A percentile compares a stretch with the other conserved stretches of the same genome.
Evolutionary conservation across 2,888 invertebrate genomes (phyloP).

Genomic region (Drosophila robusta): DNA sequence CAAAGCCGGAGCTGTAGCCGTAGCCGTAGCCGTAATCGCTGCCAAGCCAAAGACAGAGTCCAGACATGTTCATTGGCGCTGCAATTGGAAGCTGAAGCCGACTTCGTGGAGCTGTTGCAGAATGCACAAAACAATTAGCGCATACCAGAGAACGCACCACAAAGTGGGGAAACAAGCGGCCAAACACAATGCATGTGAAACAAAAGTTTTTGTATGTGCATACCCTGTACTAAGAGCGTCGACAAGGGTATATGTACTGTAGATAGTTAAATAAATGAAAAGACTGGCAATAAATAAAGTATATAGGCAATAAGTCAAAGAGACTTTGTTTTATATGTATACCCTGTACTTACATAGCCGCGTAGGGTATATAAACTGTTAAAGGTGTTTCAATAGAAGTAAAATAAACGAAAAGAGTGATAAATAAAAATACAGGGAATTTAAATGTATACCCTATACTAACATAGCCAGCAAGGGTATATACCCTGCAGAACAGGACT

Average conservation of each 20-base stretch:
- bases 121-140: slow-evolving; percentile 73
- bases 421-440: too few relatives aligned
- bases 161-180: slow-evolving; percentile 20
- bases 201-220: slow-evolving; percentile 21
- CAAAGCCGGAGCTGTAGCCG: neutral
- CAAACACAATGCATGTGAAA: slow-evolving; percentile 61
- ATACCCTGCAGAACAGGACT: too few relatives aligned
- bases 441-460: neutral
- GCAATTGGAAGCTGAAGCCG: slow-evolving; percentile 20
- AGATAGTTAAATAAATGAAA: too few relatives aligned
- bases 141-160: slow-evolving; percentile 68
- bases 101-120: slow-evolving; percentile 35
- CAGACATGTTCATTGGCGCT: slow-evolving; percentile 39
- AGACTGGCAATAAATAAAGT: too few relatives aligned
- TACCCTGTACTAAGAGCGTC: slow-evolving; percentile 11
- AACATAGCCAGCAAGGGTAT: too few relatives aligned
- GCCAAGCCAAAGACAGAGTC: slow-evolving; percentile 21
- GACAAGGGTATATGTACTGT: neutral
- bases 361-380: neutral
- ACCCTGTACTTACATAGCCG: neutral
- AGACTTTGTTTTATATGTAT: neutral
- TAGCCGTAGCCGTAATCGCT: slow-evolving; percentile 8
- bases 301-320: too few relatives aligned
- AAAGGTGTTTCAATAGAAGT: too few relatives aligned
- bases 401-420: too few relatives aligned